A percentile compares a stretch with the other conserved stretches of the same genome.
These are phyloP conservation scores for Pocillopora grandis DNA, from an alignment of 92 coral and sea anemone species.

Conservation along the genomic window DNA sequence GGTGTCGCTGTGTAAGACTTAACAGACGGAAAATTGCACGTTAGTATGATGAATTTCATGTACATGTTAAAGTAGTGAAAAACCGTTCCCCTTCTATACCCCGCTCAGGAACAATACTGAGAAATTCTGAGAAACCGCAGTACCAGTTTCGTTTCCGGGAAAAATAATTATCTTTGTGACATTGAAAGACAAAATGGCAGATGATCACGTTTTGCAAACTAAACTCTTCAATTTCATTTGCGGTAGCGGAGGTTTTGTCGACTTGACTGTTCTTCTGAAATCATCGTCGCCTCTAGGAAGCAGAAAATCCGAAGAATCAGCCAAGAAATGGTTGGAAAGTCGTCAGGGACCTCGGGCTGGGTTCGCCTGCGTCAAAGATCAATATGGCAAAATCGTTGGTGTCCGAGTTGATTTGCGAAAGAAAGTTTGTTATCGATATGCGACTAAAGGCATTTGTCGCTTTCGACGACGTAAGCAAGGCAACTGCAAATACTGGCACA, in stretches of 20 bases:
- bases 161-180: too few relatives aligned
- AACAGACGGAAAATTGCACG: too few relatives aligned
- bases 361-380: conserved; percentile 36
- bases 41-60: too few relatives aligned
- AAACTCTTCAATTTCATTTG: conserved; percentile 55
- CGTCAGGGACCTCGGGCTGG: neutral
- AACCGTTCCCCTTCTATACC: too few relatives aligned
- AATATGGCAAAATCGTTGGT: conserved; percentile 36
- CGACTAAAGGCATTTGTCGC: conserved; percentile 29
- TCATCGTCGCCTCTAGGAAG: conserved; percentile 41
- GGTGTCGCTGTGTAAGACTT: too few relatives aligned
- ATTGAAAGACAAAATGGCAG: conserved; percentile 3
- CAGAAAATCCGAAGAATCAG: conserved; percentile 24
- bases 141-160: neutral
- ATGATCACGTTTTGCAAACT: conserved; percentile 14
- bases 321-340: conserved; percentile 29
- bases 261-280: conserved; percentile 29
- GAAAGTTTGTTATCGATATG: conserved; percentile 51
- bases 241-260: conserved; percentile 46
- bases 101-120: too few relatives aligned
- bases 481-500: conserved; percentile 49
- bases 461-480: neutral
- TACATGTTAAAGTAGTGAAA: too few relatives aligned
- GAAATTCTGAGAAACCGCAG: neutral
- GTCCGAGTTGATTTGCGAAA: conserved; percentile 54